Conservation (phyloP, 2,113 vertebrate genomes). For the Polypterus bichir region DNA sequence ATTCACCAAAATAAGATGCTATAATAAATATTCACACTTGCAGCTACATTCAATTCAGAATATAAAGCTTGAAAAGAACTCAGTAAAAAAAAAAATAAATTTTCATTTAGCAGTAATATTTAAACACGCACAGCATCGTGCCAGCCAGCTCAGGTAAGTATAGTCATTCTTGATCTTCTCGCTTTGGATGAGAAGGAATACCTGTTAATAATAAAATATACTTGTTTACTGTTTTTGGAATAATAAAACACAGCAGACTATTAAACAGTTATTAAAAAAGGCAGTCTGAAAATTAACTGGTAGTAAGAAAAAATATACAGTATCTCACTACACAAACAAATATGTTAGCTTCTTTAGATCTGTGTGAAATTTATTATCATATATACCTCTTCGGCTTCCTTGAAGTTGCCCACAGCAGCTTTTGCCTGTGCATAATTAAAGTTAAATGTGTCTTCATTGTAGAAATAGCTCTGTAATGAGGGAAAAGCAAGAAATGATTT, state of each 20-base stretch:
- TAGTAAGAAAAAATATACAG: no score
- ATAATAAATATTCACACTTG: no score
- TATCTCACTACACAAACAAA: no score
- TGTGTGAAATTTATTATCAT: background rate
- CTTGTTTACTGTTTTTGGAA: no score
- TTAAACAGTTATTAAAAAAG: no score
- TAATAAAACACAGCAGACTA: no score
- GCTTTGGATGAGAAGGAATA: conserved; percentile 87
- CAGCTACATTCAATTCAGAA: background rate
- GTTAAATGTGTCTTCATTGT: conserved; percentile 87
- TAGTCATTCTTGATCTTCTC: conserved; percentile 95
- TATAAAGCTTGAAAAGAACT: no score
- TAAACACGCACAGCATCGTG: conserved; percentile 80
- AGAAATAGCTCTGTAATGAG: conserved; percentile 79
- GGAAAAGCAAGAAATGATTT: conserved; percentile 1
- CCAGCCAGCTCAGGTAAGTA: conserved; percentile 87
- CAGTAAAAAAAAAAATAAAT: background rate
- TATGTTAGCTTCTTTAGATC: no score
- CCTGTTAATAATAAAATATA: conserved; percentile 40
- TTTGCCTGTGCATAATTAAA: conserved; percentile 97
- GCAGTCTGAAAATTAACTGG: no score
- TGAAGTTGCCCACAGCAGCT: conserved; percentile 77
- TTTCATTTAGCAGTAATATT: background rate
- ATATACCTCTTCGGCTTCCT: conserved; percentile 80
- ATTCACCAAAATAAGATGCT: no score